phyloP scores from a whole-genome alignment of 2,888 invertebrate genomes.

The Siphlonurus alternatus region DNA sequence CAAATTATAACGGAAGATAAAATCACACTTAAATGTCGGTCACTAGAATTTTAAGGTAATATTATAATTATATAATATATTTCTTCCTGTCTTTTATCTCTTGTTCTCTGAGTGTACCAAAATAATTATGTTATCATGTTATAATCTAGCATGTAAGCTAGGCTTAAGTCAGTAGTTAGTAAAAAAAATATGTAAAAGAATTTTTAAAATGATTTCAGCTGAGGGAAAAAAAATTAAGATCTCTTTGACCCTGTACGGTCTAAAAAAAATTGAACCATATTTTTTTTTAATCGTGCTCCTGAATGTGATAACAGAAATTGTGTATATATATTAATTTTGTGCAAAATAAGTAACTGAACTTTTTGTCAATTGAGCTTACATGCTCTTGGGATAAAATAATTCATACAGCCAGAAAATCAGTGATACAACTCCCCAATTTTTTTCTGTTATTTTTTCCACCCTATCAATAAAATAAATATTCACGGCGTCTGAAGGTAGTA shows the following conservation, averaged over 20 bases:
- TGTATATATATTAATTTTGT: not conserved
- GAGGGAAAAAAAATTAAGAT: not conserved
- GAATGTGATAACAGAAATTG: not conserved
- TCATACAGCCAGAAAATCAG: constrained; percentile 9
- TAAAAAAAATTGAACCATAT: not conserved
- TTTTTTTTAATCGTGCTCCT: not conserved
- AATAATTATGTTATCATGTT: constrained; percentile 1
- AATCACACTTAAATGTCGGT: constrained; percentile 2
- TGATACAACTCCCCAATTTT: constrained; percentile 13
- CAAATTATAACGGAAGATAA: not conserved
- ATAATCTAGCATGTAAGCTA: not conserved
- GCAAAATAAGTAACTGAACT: not conserved
- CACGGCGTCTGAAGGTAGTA: not conserved
- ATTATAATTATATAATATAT: too few species aligned
- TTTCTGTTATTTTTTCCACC: not conserved
- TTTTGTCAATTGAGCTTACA: constrained; percentile 2
- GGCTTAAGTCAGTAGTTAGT: not conserved
- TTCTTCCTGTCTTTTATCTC: not conserved
- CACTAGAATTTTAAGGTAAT: not conserved
- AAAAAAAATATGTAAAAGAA: not conserved
- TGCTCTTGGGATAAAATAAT: constrained; percentile 8
- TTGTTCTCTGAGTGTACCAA: constrained; percentile 1
- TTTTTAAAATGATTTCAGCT: not conserved
- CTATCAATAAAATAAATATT: too few species aligned
- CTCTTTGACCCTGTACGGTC: not conserved